These are phyloP conservation scores for Leptatherina wallacei DNA, from an alignment of 2,797 vertebrate species.

Conservation along the genomic window DNA sequence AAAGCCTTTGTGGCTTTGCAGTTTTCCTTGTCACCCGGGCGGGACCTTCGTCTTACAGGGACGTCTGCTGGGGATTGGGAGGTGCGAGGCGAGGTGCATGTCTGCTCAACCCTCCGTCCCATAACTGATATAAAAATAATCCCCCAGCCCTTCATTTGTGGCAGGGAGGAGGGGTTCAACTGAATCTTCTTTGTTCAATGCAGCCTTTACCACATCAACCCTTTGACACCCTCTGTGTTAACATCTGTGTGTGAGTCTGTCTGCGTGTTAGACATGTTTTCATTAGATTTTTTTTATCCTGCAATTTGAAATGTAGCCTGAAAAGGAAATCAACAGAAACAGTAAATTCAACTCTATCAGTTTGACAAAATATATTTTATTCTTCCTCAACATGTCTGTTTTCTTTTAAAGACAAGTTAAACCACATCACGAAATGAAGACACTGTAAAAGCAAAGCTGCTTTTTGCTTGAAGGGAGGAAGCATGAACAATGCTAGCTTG, in stretches of 20 bases:
- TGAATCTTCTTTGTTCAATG: slow-evolving; percentile 70
- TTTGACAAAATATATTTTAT: neutral
- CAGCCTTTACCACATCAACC: slow-evolving; percentile 60
- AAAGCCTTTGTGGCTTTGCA: slow-evolving; percentile 42
- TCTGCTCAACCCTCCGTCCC: slow-evolving; percentile 62
- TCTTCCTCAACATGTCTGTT: too few relatives aligned
- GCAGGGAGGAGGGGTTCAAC: slow-evolving; percentile 48
- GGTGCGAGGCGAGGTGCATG: slow-evolving; percentile 45
- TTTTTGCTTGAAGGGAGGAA: neutral
- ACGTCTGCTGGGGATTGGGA: slow-evolving; percentile 50
- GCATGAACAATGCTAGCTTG: neutral
- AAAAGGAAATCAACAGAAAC: neutral
- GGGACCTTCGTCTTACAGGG: slow-evolving; percentile 42
- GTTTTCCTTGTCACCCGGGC: slow-evolving; percentile 38
- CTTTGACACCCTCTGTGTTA: slow-evolving; percentile 63
- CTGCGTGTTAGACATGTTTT: slow-evolving; percentile 8
- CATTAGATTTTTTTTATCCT: neutral
- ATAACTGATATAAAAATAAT: slow-evolving; percentile 73
- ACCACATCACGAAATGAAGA: neutral
- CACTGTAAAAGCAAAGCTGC: neutral
- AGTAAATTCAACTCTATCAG: neutral
- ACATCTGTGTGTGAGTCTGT: slow-evolving; percentile 39
- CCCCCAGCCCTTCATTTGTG: slow-evolving; percentile 62
- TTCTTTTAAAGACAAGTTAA: neutral
- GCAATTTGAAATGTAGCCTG: neutral